Percentiles rank a stretch among this genome's conserved stretches.
Evolutionary conservation across 2,888 invertebrate genomes (phyloP).

Genomic region (Cheilosia vernalis): DNA sequence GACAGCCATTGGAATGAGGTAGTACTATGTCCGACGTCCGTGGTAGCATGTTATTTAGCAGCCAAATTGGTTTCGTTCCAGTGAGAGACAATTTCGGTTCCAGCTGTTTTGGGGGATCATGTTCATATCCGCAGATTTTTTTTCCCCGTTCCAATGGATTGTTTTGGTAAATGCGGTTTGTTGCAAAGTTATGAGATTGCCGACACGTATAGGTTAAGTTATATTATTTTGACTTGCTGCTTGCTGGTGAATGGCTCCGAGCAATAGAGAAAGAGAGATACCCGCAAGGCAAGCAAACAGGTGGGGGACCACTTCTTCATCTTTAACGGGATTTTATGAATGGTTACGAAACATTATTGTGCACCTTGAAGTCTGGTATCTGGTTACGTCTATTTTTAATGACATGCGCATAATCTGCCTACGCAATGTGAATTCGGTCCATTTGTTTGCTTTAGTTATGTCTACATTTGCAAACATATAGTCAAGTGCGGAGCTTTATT

Average conservation of each 20-base stretch:
- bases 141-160: constrained; percentile 26
- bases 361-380: constrained; percentile 45
- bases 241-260: background rate
- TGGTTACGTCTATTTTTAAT: constrained; percentile 18
- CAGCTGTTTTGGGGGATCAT: constrained; percentile 16
- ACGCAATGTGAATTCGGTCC: constrained; percentile 6
- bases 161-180: background rate
- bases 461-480: background rate
- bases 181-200: constrained; percentile 29
- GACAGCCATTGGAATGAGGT: constrained; percentile 50
- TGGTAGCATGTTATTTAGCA: constrained; percentile 21
- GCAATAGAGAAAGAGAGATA: background rate
- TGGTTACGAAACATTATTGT: constrained; percentile 28
- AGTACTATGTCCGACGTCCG: background rate
- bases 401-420: constrained; percentile 5
- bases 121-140: constrained; percentile 2
- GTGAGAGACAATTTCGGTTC: constrained; percentile 53
- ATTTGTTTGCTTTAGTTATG: constrained; percentile 25
- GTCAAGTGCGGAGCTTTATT: background rate
- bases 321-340: constrained; percentile 20
- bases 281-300: background rate
- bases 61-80: constrained; percentile 47
- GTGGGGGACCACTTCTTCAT: constrained; percentile 7
- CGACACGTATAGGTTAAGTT: constrained; percentile 36
- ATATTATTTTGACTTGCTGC: background rate